Evolutionary conservation across 2,888 invertebrate genomes (phyloP).

Genomic region (Sclerodermus sp.): DNA sequence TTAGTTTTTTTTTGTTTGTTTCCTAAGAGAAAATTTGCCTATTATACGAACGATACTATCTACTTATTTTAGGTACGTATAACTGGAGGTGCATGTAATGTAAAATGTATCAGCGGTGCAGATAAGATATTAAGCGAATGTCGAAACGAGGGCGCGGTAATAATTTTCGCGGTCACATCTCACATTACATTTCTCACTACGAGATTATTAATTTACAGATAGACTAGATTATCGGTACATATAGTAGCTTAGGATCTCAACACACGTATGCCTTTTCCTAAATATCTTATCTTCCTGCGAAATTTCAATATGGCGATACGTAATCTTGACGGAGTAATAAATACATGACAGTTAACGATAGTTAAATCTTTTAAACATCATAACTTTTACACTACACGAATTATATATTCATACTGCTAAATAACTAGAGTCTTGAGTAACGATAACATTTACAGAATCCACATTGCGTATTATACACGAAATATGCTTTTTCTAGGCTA

Average conservation of each 20-base stretch:
- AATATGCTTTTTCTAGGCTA: neutral
- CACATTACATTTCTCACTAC: conserved; percentile 3
- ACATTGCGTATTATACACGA: conserved; percentile 1
- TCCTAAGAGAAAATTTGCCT: too few relatives aligned
- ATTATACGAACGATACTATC: too few relatives aligned
- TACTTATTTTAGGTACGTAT: too few relatives aligned
- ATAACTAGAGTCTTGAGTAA: neutral
- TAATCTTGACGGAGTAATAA: conserved; percentile 2
- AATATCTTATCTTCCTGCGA: too few relatives aligned
- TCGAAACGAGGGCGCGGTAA: conserved; percentile 3
- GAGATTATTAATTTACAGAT: neutral
- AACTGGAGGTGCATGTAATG: too few relatives aligned
- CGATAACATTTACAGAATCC: neutral
- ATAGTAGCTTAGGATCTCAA: conserved; percentile 47
- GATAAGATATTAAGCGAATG: too few relatives aligned
- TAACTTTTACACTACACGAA: neutral
- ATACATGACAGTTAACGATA: conserved; percentile 16
- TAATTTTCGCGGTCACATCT: conserved; percentile 9
- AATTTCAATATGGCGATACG: too few relatives aligned
- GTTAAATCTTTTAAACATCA: neutral
- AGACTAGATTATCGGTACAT: conserved; percentile 5
- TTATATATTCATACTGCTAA: neutral
- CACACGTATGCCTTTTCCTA: conserved; percentile 6
- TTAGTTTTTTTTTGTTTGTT: too few relatives aligned
- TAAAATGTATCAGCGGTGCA: too few relatives aligned